Conservation (phyloP, 2,888 invertebrate species). For the Habrosyne pyritoides region DNA sequence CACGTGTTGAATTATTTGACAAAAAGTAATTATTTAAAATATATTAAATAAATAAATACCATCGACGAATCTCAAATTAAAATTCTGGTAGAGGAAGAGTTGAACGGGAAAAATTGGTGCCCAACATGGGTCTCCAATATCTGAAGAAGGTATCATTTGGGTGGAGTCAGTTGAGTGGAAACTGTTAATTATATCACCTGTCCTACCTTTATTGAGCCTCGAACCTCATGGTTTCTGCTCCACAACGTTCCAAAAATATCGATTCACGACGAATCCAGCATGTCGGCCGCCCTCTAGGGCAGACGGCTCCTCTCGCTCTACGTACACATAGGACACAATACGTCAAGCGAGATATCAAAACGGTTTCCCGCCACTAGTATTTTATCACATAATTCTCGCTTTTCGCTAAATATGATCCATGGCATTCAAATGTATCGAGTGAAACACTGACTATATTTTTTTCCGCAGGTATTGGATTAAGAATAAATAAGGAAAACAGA, state of each 20-base stretch:
- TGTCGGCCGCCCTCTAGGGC: conserved; percentile 81
- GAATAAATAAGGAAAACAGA: conserved; percentile 64
- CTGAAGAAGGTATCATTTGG: conserved; percentile 24
- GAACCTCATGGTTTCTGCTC: conserved; percentile 77
- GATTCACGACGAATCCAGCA: conserved; percentile 82
- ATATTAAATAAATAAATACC: neutral
- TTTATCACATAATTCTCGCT: conserved; percentile 62
- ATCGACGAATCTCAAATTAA: neutral
- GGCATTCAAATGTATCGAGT: conserved; percentile 16
- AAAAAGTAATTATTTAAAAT: neutral
- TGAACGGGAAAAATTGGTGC: conserved; percentile 38
- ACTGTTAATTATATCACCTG: conserved; percentile 62
- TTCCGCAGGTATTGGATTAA: conserved; percentile 41
- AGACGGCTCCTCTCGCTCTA: conserved; percentile 79
- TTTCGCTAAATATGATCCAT: conserved; percentile 34
- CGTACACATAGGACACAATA: conserved; percentile 81
- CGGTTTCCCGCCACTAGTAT: conserved; percentile 83
- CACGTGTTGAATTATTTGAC: neutral
- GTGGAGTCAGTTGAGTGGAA: conserved; percentile 36
- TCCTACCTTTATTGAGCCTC: conserved; percentile 77
- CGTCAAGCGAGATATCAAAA: conserved; percentile 82
- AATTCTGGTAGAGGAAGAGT: neutral
- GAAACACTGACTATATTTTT: conserved; percentile 38
- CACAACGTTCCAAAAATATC: conserved; percentile 81
- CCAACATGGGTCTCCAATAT: conserved; percentile 49